A percentile compares a stretch with the other conserved stretches of the same genome.
These are phyloP conservation scores for Diaphora mendica DNA, from an alignment of 2,888 invertebrate species.

Conservation along the genomic window DNA sequence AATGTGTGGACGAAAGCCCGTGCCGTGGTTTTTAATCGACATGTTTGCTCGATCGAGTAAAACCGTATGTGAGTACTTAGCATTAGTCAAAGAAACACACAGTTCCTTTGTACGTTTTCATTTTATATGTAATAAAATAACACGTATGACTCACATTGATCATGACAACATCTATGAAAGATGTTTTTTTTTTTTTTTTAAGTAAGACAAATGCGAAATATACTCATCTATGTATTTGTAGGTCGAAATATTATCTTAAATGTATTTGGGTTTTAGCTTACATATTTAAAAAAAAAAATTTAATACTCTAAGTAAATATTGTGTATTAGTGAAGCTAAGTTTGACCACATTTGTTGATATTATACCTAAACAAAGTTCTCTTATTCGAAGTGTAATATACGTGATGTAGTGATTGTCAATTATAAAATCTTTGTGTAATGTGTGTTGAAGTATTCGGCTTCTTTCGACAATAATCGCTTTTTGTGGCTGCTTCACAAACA, in stretches of 20 bases:
- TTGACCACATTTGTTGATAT: conserved; percentile 15
- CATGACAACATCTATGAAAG: background rate
- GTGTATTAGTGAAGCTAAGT: background rate
- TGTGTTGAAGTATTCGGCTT: conserved; percentile 28
- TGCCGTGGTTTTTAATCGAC: too few species aligned
- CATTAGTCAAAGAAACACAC: background rate
- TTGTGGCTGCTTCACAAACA: conserved; percentile 26
- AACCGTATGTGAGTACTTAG: too few species aligned
- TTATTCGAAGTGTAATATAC: conserved; percentile 8
- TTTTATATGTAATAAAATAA: background rate
- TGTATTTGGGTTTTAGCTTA: background rate
- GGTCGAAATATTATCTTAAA: background rate
- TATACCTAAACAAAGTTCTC: conserved; percentile 17
- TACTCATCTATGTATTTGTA: background rate
- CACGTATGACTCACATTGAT: background rate
- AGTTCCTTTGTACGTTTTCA: background rate
- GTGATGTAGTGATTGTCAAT: conserved; percentile 44
- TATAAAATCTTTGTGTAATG: conserved; percentile 37
- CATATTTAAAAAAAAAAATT: background rate
- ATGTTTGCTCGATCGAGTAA: too few species aligned
- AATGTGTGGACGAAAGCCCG: too few species aligned
- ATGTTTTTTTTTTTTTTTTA: too few species aligned
- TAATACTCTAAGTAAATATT: background rate
- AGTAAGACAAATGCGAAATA: background rate
- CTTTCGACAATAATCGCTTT: conserved; percentile 49